Evolutionary conservation across 1,140 invertebrate species (phyloP), one percentile per base, ranked within the genome.

Genomic region (Maniola jurtina): DNA sequence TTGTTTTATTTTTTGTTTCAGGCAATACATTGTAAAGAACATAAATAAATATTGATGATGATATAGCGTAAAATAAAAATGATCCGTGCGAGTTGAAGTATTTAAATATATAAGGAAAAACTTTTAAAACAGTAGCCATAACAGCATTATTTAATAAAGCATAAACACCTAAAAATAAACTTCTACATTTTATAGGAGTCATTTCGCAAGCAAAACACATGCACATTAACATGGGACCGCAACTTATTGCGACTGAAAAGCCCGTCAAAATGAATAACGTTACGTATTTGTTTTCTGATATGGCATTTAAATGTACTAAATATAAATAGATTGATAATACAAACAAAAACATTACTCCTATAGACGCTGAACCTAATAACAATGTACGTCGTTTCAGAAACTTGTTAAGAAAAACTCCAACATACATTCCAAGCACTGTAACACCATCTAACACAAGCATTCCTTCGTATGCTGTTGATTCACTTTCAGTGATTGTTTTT

Each of bases 371-470:
- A 7, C 11, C 38, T 3, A 80, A 54, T 14, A 75, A 55, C 4
- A 80, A 58, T 10, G 70, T 70, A 35, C 74, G 54, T 34, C 76
- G 34, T 54, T 67, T 75, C 0, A 75, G 38, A 36, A 71, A 25
- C 61, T 62, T 78, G 8, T 61, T 61, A 1, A 76, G 56, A 40
- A 57, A 35, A 61, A 76, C 73, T 0, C 78, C 78, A 6, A 69
- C n/a, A 45, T 76, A 73, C 61, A 72, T 73, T 0, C 69, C 60
- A 1, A 74, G 52, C 1, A 80, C 62, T n/a, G 75, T 75, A 2
- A 75, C 52, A 60, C 71, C 76, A 16, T 80, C 78, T 15, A 80
- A 59, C 2, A 75, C 61, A 9, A 80, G 45, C 78, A 80, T 78
- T 13, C 71, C 70, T 6, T 42, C 50, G 42, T 75, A 77, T 14